Base-by-base conservation (phyloP, 2,113 vertebrate genomes). In the Indri indri region DNA sequence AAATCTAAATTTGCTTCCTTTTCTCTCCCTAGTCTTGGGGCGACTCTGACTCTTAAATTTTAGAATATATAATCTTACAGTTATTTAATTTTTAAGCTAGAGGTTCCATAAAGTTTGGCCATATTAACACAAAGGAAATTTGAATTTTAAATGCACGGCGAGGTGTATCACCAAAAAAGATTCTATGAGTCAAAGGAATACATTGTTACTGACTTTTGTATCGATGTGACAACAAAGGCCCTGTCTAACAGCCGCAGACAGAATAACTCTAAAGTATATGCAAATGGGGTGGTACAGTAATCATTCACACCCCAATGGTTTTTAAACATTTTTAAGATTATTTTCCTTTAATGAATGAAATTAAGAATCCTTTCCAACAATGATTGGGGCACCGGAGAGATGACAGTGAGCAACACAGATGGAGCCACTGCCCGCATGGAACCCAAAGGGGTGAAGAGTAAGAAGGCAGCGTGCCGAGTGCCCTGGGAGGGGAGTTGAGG, bases 81-180 rank as follows among this genome's bases (percentile, higher is more conserved):
- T 40, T 81, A 73, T 30, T 95, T 76, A 79, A 42, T 73, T 88
- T 87, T 93, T 54, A 86, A 81, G 11, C 32, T 23, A 68, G 32
- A 81, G 27, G 80, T 47, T 87, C 59, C 47, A 92, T 80, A 81
- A 92, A 93, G 10, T 73, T 34, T 91, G 66, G 73, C 10, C 20
- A 68, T 50, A 40, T 50, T 61, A 63, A 68, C 59, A 88, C 6
- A 94, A 71, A 45, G 68, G 34, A 63, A 59, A 71, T 65, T 37
- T 70, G 80, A n/a, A 86, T 85, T 88, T 82, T 95, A 79, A 96
- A 68, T 80, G 94, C 30, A 16, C 32, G 68, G 27, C 40, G 61
- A 90, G 4, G 14, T 79, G 27, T 37, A 57, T 73, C 65, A 42
- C n/a, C 68, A 59, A 66, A 61, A 92, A 32, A 40, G 32, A 57